Percentiles rank a stretch among this genome's conserved stretches.
Evolutionary conservation across 2,113 vertebrate genomes (phyloP).

Genomic region (Chionodraco myersi): DNA sequence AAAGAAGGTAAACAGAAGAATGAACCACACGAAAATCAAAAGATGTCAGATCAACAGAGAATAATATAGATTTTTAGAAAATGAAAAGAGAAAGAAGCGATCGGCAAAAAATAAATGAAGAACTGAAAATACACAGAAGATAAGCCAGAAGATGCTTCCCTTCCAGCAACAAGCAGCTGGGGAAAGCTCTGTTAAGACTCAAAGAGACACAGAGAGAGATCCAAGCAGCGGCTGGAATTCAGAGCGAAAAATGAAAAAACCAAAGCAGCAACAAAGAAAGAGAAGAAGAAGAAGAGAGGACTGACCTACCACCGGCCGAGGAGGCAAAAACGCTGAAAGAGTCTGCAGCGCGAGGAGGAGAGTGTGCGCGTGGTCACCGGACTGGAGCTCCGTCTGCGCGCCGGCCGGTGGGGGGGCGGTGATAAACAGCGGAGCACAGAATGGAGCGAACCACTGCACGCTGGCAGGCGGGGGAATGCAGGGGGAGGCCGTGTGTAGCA

Average conservation of each 20-base stretch:
- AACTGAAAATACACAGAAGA: conserved; percentile 21
- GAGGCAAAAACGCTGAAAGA: conserved; percentile 43
- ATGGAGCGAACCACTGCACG: conserved; percentile 63
- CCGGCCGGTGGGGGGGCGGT: conserved; percentile 16
- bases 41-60: background rate
- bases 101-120: background rate
- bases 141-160: conserved; percentile 8
- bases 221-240: conserved; percentile 22
- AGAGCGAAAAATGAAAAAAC: background rate
- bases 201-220: conserved; percentile 25
- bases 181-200: conserved; percentile 30
- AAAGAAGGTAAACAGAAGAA: conserved; percentile 8
- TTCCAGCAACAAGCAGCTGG: conserved; percentile 26
- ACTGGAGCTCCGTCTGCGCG: conserved; percentile 47
- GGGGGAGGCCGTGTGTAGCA: background rate
- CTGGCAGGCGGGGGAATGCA: conserved; percentile 13
- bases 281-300: background rate
- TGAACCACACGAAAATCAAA: conserved; percentile 32
- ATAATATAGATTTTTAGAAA: background rate
- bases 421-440: conserved; percentile 1
- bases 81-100: conserved; percentile 7
- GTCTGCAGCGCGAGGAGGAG: background rate
- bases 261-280: conserved; percentile 1
- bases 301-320: conserved; percentile 47
- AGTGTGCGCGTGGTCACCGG: conserved; percentile 34